phyloP scores from a whole-genome alignment of 2,797 vertebrate species.

The Pitangus sulphuratus region DNA sequence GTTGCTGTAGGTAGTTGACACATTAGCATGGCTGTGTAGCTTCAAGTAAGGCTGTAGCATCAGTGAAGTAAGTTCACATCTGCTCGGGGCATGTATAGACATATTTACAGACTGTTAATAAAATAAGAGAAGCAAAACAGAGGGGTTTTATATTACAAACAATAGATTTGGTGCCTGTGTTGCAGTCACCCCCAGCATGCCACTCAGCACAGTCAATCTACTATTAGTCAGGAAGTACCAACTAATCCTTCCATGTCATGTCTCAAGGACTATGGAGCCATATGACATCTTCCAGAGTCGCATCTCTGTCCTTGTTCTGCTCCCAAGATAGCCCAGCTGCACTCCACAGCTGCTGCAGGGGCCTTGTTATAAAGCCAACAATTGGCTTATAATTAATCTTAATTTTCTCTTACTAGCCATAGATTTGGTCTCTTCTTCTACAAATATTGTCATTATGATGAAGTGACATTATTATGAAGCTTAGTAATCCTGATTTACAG shows the following conservation, averaged over 20 bases:
- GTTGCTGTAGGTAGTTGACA: not conserved
- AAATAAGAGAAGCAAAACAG: not conserved
- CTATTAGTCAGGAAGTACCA: not conserved
- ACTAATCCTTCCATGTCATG: not conserved
- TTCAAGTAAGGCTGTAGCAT: not conserved
- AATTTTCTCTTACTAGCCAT: not conserved
- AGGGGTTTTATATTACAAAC: not conserved
- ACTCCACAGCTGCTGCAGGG: not conserved
- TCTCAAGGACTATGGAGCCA: not conserved
- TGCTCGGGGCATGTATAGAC: fast-evolving
- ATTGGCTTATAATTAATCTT: not conserved
- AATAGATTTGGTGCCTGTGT: not conserved
- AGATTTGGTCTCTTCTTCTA: not conserved
- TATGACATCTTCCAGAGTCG: not conserved
- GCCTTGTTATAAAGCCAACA: not conserved
- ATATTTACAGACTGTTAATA: not conserved
- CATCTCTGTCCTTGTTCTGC: not conserved
- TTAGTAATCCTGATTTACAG: conserved; percentile 4
- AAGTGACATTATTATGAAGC: not conserved
- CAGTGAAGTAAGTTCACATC: not conserved
- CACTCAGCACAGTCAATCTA: not conserved
- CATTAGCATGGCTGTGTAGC: not conserved
- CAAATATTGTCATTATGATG: not conserved
- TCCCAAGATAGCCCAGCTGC: not conserved
- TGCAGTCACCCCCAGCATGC: not conserved